These are phyloP conservation scores for Myotis myotis DNA, from an alignment of 2,797 vertebrate genomes.

Conservation along the genomic window DNA sequence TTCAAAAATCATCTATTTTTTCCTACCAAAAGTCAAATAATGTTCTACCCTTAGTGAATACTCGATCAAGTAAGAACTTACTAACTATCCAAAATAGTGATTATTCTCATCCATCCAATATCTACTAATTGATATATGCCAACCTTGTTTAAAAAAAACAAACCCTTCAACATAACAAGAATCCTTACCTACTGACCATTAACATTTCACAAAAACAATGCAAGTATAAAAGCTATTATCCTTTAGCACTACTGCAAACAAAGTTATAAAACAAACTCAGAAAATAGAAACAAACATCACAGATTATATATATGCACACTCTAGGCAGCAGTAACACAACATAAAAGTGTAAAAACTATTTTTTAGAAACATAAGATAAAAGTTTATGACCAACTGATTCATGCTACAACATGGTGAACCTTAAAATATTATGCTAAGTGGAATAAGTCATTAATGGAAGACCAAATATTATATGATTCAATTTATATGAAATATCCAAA, in stretches of 20 bases:
- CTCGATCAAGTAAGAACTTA: not conserved
- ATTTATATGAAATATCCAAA: constrained; percentile 21
- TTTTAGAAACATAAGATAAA: not conserved
- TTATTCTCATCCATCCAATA: not conserved
- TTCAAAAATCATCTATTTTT: not conserved
- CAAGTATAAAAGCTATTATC: constrained; percentile 4
- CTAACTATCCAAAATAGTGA: not conserved
- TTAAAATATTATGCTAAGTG: constrained; percentile 1
- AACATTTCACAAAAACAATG: not conserved
- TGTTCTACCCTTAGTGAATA: not conserved
- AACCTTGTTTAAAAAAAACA: not conserved
- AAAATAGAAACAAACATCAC: constrained; percentile 21
- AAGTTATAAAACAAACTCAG: constrained; percentile 42
- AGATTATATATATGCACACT: not conserved
- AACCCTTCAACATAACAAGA: not conserved
- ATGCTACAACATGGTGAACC: not conserved
- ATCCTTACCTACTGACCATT: not conserved
- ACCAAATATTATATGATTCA: not conserved
- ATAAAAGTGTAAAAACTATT: not conserved
- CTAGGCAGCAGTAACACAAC: not conserved
- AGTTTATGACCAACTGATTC: not conserved
- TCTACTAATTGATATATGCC: not conserved
- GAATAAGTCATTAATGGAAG: not conserved
- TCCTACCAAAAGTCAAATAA: not conserved
- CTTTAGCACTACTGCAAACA: constrained; percentile 7